Evolutionary conservation across 2,113 vertebrate species (phyloP).

Genomic region (Channa maculata): DNA sequence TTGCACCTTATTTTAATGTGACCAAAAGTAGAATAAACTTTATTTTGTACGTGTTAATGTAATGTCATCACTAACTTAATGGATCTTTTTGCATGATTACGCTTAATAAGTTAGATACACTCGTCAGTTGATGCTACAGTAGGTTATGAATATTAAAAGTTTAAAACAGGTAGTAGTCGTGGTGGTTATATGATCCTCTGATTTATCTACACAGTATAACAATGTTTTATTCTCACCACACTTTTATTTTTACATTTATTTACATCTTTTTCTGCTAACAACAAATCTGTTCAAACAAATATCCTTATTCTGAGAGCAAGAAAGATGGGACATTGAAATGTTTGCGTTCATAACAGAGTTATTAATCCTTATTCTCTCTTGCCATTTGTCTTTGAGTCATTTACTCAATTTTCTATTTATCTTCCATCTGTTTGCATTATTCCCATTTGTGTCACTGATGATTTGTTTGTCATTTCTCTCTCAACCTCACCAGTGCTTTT

Average conservation of each 20-base stretch:
- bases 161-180: too few species aligned
- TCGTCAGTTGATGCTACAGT: neutral
- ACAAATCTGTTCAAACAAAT: neutral
- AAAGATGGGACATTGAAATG: slow-evolving; percentile 20
- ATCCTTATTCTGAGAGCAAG: slow-evolving; percentile 2
- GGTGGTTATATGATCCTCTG: neutral
- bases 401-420: slow-evolving; percentile 26
- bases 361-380: slow-evolving; percentile 21
- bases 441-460: slow-evolving; percentile 14
- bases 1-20: neutral
- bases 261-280: neutral
- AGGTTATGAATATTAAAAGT: neutral
- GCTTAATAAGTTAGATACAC: neutral
- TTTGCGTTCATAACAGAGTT: slow-evolving; percentile 29
- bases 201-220: neutral
- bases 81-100: neutral
- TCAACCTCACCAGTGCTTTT: neutral
- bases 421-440: slow-evolving; percentile 21
- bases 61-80: neutral
- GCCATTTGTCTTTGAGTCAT: slow-evolving; percentile 28
- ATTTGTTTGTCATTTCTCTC: slow-evolving; percentile 3
- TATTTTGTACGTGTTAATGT: neutral
- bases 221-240: slow-evolving; percentile 2
- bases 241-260: neutral
- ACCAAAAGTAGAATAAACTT: neutral